Conservation (phyloP, 2,888 invertebrate species). For the Philereme vetulata region DNA sequence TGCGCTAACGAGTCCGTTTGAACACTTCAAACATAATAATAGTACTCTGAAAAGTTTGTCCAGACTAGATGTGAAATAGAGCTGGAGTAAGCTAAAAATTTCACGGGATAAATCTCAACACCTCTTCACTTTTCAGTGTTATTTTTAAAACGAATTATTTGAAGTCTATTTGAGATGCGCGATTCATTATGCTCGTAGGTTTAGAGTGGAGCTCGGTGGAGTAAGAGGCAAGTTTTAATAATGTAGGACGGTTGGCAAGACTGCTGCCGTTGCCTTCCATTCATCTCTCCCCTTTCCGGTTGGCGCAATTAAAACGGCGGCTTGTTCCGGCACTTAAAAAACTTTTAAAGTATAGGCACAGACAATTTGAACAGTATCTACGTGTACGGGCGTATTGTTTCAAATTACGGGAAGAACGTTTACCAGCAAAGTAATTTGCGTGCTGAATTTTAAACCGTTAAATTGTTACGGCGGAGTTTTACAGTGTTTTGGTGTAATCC, state of each 20-base stretch:
- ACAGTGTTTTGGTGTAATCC: slow-evolving; percentile 30
- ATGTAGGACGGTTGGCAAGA: slow-evolving; percentile 80
- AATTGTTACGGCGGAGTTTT: slow-evolving; percentile 32
- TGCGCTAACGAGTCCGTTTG: slow-evolving; percentile 48
- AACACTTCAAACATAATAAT: slow-evolving; percentile 45
- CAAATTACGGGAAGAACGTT: slow-evolving; percentile 56
- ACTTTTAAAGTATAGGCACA: slow-evolving; percentile 77
- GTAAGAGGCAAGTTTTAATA: slow-evolving; percentile 81
- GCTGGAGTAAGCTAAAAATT: slow-evolving; percentile 39
- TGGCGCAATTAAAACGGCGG: slow-evolving; percentile 81
- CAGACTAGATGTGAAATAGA: slow-evolving; percentile 43
- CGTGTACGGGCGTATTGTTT: slow-evolving; percentile 60
- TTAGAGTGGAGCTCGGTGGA: slow-evolving; percentile 64
- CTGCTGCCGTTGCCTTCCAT: slow-evolving; percentile 78
- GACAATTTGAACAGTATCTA: slow-evolving; percentile 68
- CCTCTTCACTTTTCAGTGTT: slow-evolving; percentile 45
- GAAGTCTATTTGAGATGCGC: slow-evolving; percentile 68
- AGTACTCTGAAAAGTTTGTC: slow-evolving; percentile 45
- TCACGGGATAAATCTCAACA: slow-evolving; percentile 42
- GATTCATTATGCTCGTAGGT: slow-evolving; percentile 71
- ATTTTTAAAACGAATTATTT: slow-evolving; percentile 59
- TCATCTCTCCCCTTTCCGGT: slow-evolving; percentile 82
- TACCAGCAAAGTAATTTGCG: slow-evolving; percentile 50
- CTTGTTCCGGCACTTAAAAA: slow-evolving; percentile 81
- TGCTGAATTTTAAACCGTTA: slow-evolving; percentile 37